Base-by-base conservation (phyloP, 2,888 invertebrate genomes). In the Drosophila affinis region DNA sequence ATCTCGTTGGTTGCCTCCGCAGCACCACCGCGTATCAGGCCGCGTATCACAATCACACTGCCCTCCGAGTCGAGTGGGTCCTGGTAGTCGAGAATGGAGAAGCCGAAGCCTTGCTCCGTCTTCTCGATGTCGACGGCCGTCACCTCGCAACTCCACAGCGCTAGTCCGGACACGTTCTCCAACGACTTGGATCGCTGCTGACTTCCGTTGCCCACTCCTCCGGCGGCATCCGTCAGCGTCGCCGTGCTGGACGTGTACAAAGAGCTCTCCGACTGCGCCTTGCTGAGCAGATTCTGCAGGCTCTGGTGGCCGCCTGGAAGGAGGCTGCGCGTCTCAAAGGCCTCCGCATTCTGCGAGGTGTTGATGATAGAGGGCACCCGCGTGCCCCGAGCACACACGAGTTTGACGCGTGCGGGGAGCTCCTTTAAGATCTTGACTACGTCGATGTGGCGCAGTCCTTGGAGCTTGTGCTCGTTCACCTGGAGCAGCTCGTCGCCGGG, bases 21-120 rank as follows among this genome's bases (percentile, higher is more conserved):
- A n/a, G 98, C 97, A 44, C 99, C 99, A 65, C 98, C 98, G 39
- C 99, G 99, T 62, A 99, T 99, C 79, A 99, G 94, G 91, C 98
- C 98, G 87, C 98, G 95, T 84, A 99, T 98, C 76, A 99, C 98
- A 92, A 99, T 99, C 81, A 99, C 98, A 79, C 98, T 98, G 89
- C 98, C 97, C 88, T 96, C 96, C 63, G 98, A 95, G 93, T 99
- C 98, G 90, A 98, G 94, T 47, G 99, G 99, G 93, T 99, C 99
- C 94, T 98, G 98, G 93, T 98, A 98, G 93, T 98, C 99, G 76
- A 99, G 94, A 90, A 99, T 98, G 81, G 98, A 98, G 94, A 99
- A 99, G 75, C 99, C 99, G 72, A 99, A 95, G 58, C 99, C 99
- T 88, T 97, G 95, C 90, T 98, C 98, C 79, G 97, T 97, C 93